Conservation (phyloP, 1,140 invertebrate species). For the Musca domestica region DNA sequence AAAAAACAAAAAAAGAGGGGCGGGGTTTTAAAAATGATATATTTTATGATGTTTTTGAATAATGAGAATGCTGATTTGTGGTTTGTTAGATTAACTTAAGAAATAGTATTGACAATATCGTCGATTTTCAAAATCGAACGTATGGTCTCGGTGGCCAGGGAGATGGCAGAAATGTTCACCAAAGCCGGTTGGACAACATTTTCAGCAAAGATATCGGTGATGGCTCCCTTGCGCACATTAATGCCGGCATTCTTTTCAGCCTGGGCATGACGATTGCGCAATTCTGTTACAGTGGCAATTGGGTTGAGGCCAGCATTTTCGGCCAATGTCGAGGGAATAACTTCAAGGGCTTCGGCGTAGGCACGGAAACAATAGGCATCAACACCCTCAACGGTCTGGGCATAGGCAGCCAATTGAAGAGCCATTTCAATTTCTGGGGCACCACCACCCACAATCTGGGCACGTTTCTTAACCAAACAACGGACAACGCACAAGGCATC, state of each 20-base stretch:
- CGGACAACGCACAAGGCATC: conserved; percentile 98
- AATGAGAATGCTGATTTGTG: conserved; percentile 6
- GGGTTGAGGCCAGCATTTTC: conserved; percentile 99
- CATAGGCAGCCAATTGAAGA: conserved; percentile 76
- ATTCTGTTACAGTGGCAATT: conserved; percentile 94
- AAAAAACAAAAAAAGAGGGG: neutral
- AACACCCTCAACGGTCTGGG: conserved; percentile 83
- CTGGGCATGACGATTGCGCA: conserved; percentile 89
- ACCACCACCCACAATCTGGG: conserved; percentile 91
- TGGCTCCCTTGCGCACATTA: conserved; percentile 93
- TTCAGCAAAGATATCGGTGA: conserved; percentile 96
- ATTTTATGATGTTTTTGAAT: conserved; percentile 1
- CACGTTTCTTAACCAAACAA: conserved; percentile 91
- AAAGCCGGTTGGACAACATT: conserved; percentile 97
- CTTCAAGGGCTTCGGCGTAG: conserved; percentile 94
- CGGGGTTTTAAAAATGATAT: conserved; percentile 2
- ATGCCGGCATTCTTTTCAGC: conserved; percentile 85
- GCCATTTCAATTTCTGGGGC: conserved; percentile 96
- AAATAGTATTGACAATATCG: conserved; percentile 75
- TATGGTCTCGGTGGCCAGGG: conserved; percentile 94
- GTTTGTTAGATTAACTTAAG: conserved; percentile 31
- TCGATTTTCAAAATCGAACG: conserved; percentile 98
- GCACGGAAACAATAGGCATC: conserved; percentile 93
- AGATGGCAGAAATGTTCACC: conserved; percentile 91
- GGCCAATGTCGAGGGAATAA: conserved; percentile 97